Base-by-base conservation (phyloP, 2,888 invertebrate genomes). In the Caenorhabditis doughertyi region DNA sequence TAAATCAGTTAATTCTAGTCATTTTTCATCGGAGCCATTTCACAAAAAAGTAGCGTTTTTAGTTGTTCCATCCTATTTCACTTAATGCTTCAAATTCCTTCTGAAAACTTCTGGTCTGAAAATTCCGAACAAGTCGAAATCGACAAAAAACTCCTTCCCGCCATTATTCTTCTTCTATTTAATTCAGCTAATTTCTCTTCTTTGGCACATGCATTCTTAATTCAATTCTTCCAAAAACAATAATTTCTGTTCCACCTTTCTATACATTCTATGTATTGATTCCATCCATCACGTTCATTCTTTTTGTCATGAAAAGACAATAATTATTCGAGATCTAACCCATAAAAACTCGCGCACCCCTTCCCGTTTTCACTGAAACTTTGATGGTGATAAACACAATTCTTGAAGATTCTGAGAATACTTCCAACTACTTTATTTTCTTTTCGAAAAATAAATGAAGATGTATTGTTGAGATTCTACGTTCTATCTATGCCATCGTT, bases 261-360 rank as follows among this genome's bases (percentile, higher is more conserved):
- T 39, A 49, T 65, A 65, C 65, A 65, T 65, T 51, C n/a, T 65
- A 65, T 65, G 65, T 65, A 65, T 65, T 65, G 65, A 65, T 65
- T 65, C 65, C 27, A 29, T 47, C 64, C 35, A 35, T 51, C 51
- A n/a, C 13, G 4, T 64, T 64, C 51, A 65, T 9, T 27, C 16
- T 29, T 64, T 49, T 49, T 49, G 9, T 32, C 44, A 47, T 47
- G 29, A 64, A 64, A 64, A 64, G 44, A 27, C 62, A 62, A 13
- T 27, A 23, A 23, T 58, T 16, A 13, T 23, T 27, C 4, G 51
- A 65, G 49, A 65, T 65, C 51, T 23, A 27, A 49, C 49, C 32
- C 44, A 42, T 25, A 44, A 7, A 44, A 49, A 29, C 47, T 49
- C 64, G 51, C 51, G 51, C 65, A 65, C 3, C 39, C 32, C 39